Evolutionary conservation across 1,140 invertebrate species (phyloP), one percentile per base, ranked within the genome.

Genomic region (Ceratosolen solmsi): DNA sequence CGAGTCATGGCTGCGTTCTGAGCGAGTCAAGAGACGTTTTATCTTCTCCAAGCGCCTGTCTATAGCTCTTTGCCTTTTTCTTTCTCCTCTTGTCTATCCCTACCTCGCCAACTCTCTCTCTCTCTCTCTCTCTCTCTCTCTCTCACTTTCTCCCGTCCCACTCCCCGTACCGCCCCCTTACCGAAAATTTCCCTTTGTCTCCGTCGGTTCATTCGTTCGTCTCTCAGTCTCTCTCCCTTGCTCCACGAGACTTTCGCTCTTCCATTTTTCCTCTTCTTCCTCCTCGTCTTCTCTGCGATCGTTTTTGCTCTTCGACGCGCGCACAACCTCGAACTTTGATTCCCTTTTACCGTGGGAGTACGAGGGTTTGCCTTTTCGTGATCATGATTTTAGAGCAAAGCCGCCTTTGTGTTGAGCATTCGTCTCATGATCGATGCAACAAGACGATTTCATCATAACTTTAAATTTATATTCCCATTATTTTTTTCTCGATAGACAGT

Each of bases 1-100:
- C 22, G 38, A 79, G 27, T 68, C 25, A 27, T 20, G 70, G 17
- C 3, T 56, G 41, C 46, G 20, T 38, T 70, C 33, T 54, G 71
- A 73, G 3, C 71, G 27, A 54, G 9, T 41, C 70, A 30, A 72
- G 38, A 27, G 60, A 71, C 38, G 30, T 46, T 80, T 63, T 78
- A 80, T 54, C 56, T 46, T 33, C 79, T 68, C 74, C 73, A 65
- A n/a, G 65, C 65, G 27, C 65, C 68, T 63, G 60, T 84, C 85
- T 84, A 82, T 77, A 68, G 72, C 84, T 84, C 79, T 71, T 77
- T 60, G 74, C 73, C 33, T 30, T 15, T 76, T 27, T 46, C 56
- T 7, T 41, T 71, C 68, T 38, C 22, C 38, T 46, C 27, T 20
- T 25, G 25, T 56, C 51, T 56, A 11, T 56, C 30, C 33, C 27